Conservation (phyloP, 2,888 invertebrate genomes). For the Operophtera brumata region DNA sequence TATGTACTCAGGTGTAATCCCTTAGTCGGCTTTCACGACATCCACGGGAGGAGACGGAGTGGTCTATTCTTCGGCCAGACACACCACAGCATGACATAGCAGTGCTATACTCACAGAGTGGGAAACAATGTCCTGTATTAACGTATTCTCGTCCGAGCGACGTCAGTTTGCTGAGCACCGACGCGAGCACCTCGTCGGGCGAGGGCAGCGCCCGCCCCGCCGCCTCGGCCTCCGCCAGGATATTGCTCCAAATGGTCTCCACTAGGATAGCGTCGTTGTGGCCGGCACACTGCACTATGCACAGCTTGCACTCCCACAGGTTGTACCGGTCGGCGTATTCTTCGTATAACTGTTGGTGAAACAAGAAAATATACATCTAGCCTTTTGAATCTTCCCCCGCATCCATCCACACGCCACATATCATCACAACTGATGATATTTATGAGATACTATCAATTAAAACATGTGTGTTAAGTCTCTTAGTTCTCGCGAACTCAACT, state of each 20-base stretch:
- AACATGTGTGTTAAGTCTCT: no score
- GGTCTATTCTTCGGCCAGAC: no score
- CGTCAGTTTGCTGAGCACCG: conserved; percentile 88
- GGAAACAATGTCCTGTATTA: conserved; percentile 92
- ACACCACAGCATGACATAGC: no score
- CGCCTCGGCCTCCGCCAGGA: conserved; percentile 83
- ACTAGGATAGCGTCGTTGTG: conserved; percentile 93
- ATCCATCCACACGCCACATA: no score
- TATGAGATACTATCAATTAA: no score
- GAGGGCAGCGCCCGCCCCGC: conserved; percentile 68
- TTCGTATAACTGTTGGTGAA: conserved; percentile 85
- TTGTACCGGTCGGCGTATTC: conserved; percentile 95
- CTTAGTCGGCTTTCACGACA: no score
- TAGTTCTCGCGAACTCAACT: no score
- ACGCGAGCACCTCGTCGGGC: conserved; percentile 81
- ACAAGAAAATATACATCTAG: no score
- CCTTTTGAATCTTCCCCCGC: no score
- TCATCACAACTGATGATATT: no score
- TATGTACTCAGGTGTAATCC: no score
- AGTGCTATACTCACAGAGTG: conserved; percentile 85
- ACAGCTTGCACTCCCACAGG: conserved; percentile 95
- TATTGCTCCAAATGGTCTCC: conserved; percentile 95
- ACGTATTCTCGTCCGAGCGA: conserved; percentile 88
- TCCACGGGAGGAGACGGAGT: no score
- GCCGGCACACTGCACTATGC: conserved; percentile 96